Base-by-base conservation (phyloP, 2,797 vertebrate genomes). In the Nannoperca obscura region DNA sequence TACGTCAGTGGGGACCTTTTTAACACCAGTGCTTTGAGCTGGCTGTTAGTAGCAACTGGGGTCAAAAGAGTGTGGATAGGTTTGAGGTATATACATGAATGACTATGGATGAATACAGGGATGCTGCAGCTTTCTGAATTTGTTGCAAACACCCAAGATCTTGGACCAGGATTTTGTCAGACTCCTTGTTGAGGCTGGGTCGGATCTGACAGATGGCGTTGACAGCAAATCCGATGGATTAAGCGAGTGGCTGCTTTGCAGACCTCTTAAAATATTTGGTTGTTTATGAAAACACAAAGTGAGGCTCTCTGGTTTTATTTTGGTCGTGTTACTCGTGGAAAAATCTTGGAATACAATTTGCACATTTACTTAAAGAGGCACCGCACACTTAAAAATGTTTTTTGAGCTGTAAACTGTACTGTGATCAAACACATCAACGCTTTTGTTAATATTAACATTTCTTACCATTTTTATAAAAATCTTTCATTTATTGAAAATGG, bases 141-240 rank as follows among this genome's bases (percentile, higher is more conserved):
- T 24, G 50, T 0, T 78, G 42, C 64, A 54, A 67, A 61, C 19
- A 15, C 55, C 22, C 17, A 12, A 64, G 49, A 73, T 76, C 55
- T 50, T 50, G 27, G 24, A 71, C 14, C 42, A 46, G 63, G 38
- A 76, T 62, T 34, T 66, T 69, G 74, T 6, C 72, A 57, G 65
- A 9, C 52, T 72, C 52, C 62, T 24, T 12, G 46, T 47, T 52
- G 40, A 65, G 44, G 34, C 50, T 34, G 74, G 42, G 47, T 82
- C 81, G 75, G 77, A 81, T 72, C n/a, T 5, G 74, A 85, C 83
- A 86, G 81, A 87, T 90, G 85, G 81, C 2, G 38, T 20, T 38
- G 55, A 71, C 68, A 60, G 74, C 13, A 82, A 81, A 84, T 72
- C 80, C 75, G 71, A 52, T 65, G 78, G 85, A 85, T 85, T 86